Evolutionary conservation across 1,140 invertebrate species (phyloP).

Genomic region (Goniozus legneri): DNA sequence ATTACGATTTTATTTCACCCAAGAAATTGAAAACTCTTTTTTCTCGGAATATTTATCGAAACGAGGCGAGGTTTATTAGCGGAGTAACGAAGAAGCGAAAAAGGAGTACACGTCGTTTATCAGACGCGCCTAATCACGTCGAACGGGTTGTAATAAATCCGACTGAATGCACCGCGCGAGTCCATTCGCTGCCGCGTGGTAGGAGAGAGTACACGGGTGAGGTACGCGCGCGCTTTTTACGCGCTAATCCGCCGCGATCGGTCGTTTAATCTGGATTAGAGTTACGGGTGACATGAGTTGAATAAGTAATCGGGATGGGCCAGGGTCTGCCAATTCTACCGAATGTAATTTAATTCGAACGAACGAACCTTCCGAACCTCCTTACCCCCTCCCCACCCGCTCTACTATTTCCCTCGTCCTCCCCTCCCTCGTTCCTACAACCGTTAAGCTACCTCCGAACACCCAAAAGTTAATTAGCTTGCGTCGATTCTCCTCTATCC

Average conservation of each 20-base stretch:
- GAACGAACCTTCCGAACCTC: slow-evolving; percentile 18
- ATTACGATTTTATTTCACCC: too few species aligned
- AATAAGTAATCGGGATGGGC: slow-evolving; percentile 28
- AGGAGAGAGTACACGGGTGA: slow-evolving; percentile 1
- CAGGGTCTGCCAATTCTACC: slow-evolving; percentile 14
- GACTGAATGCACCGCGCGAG: too few species aligned
- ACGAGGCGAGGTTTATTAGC: too few species aligned
- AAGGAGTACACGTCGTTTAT: too few species aligned
- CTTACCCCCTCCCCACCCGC: slow-evolving; percentile 1
- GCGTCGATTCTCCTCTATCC: not conserved
- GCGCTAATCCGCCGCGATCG: slow-evolving; percentile 30
- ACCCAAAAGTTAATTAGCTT: not conserved
- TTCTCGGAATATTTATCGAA: too few species aligned
- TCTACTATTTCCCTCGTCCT: not conserved
- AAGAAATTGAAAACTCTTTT: too few species aligned
- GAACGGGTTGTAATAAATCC: too few species aligned
- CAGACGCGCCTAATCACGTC: too few species aligned
- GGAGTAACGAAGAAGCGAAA: too few species aligned
- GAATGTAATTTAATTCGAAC: slow-evolving; percentile 30
- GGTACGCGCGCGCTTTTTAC: slow-evolving; percentile 26
- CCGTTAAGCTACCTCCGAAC: not conserved
- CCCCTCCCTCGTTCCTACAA: not conserved
- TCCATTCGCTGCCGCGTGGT: too few species aligned
- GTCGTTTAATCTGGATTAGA: slow-evolving; percentile 36
- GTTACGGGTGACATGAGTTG: slow-evolving; percentile 28